phyloP scores from a whole-genome alignment of 1,140 invertebrate species.

The Leptoteleia sp. region DNA sequence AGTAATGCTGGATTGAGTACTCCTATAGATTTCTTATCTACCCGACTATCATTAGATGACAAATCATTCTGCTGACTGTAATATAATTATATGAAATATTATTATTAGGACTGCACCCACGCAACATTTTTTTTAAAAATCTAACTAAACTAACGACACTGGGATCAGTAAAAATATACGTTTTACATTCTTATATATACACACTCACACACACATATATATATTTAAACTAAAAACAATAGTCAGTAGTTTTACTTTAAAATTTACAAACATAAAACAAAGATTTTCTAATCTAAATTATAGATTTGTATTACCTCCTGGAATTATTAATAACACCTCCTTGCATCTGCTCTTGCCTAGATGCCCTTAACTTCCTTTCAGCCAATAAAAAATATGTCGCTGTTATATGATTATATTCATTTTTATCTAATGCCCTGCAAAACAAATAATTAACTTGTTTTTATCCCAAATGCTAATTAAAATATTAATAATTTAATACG shows the following conservation, averaged over 20 bases:
- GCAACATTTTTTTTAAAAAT: too few relatives aligned
- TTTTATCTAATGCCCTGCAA: constrained; percentile 92
- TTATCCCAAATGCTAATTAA: neutral
- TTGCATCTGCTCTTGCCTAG: constrained; percentile 84
- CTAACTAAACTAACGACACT: too few relatives aligned
- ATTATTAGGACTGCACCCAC: too few relatives aligned
- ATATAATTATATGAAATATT: too few relatives aligned
- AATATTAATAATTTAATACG: neutral
- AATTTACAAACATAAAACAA: too few relatives aligned
- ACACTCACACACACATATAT: neutral
- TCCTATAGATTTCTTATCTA: constrained; percentile 78
- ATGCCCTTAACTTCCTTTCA: constrained; percentile 92
- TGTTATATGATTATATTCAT: constrained; percentile 99
- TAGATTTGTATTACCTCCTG: too few relatives aligned
- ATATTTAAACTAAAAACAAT: neutral
- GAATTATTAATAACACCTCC: constrained; percentile 77
- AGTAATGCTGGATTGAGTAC: constrained; percentile 80
- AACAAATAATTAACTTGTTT: neutral
- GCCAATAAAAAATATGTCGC: constrained; percentile 99
- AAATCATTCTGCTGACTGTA: constrained; percentile 72
- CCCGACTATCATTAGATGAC: constrained; percentile 72
- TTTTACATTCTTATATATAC: too few relatives aligned
- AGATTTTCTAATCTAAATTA: too few relatives aligned
- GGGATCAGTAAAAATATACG: too few relatives aligned
- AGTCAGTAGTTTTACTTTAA: too few relatives aligned